Percentiles rank a stretch among this genome's conserved stretches.
phyloP scores from a whole-genome alignment of 2,113 vertebrate species.

The Geococcyx californianus region DNA sequence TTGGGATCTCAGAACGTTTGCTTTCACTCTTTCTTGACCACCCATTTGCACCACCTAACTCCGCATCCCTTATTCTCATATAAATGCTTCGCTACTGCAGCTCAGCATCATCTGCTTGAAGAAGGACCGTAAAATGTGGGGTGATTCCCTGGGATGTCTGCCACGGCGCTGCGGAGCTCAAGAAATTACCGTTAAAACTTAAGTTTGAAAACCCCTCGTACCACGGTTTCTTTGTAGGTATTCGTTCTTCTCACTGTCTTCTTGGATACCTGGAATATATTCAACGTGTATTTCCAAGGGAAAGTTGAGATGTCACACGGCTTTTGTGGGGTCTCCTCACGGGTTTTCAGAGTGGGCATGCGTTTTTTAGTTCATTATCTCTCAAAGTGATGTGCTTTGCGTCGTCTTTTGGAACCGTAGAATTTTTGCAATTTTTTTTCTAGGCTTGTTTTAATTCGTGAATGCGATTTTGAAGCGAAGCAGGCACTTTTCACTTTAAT shows the following conservation, averaged over 20 bases:
- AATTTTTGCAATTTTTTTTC: neutral
- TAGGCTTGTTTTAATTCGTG: neutral
- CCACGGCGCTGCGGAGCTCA: neutral
- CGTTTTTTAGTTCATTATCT: neutral
- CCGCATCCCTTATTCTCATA: neutral
- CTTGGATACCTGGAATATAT: neutral
- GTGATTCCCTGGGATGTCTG: neutral
- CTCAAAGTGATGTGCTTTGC: neutral
- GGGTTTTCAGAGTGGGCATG: neutral
- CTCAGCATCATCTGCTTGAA: neutral
- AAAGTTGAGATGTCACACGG: neutral
- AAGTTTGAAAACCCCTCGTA: neutral
- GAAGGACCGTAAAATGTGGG: neutral
- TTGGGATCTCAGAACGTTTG: neutral
- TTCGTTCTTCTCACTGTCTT: neutral
- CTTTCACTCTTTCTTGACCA: neutral
- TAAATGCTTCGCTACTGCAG: neutral
- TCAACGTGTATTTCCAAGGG: neutral
- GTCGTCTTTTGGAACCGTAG: neutral
- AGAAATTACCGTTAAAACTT: neutral
- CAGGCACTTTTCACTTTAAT: neutral
- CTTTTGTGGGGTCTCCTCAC: neutral
- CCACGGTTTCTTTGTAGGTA: neutral
- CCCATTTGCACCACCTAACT: neutral
- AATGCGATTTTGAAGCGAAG: neutral